Base-by-base conservation (phyloP, 1,140 invertebrate species). In the Pseudomyrmex gracilis region DNA sequence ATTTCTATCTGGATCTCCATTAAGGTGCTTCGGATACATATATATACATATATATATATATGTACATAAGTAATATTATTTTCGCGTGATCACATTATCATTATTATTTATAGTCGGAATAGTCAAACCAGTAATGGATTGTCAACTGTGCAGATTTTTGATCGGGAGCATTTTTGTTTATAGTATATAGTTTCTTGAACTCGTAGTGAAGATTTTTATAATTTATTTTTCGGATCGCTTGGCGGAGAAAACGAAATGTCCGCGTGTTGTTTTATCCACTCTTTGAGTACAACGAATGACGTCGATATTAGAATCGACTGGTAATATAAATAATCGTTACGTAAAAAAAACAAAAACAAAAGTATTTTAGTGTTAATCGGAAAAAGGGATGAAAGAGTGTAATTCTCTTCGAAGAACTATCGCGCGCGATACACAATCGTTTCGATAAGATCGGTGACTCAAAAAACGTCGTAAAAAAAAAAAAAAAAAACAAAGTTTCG, bases 121-220 rank as follows among this genome's bases (percentile, higher is more conserved):
- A 24, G 68, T 87, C 53, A 57, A 88, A 88, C 87, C 82, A 58
- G 86, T 88, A 88, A 88, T 88, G 86, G 87, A 85, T 83, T 89
- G 84, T 89, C 87, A 83, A 85, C 73, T 58, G 76, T 43, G 58
- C 58, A 70, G 51, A 73, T 85, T 88, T 71, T 55, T 34, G 34
- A 22, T 83, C 73, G 58, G 58, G 68, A 83, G 49, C 61, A 66
- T 66, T 88, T 67, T 63, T 34, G 13, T 77, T 83, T 13, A 47
- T 55, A 74, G 57, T 64, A 73, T 17, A n/a, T 43, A 82, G 22
- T 55, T 60, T 68, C 20, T 49, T 64, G 51, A 76, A 61, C 34
- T 82, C 47, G 34, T 67, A 49, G 55, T 77, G 51, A 78, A 83
- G 58, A 34, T 34, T 34, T 34, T 34, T n/a, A n/a, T n/a, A n/a